Evolutionary conservation across 1,140 invertebrate species (phyloP).

Genomic region (Drosophila punjabiensis): DNA sequence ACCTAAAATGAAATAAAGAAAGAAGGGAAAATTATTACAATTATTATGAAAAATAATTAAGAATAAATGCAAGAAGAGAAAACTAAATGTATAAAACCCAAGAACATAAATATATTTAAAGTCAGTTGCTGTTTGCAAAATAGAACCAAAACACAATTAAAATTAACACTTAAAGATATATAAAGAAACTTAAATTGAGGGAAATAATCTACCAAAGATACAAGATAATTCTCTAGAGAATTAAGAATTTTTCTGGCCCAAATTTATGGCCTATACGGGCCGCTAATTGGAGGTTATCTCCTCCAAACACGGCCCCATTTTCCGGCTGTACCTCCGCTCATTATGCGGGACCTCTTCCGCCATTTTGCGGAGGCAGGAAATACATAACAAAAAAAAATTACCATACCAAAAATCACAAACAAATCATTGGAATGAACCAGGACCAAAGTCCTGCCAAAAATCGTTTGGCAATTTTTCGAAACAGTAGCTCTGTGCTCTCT

Average conservation of each 20-base stretch:
- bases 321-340: constrained; percentile 18
- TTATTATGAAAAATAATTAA: constrained; percentile 9
- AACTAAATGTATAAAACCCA: background rate
- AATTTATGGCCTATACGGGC: constrained; percentile 56
- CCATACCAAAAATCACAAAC: constrained; percentile 41
- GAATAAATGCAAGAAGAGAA: background rate
- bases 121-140: background rate
- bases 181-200: too few species aligned
- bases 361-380: constrained; percentile 12
- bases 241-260: background rate
- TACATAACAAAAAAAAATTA: constrained; percentile 13
- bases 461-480: constrained; percentile 5
- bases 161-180: background rate
- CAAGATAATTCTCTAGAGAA: background rate
- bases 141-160: background rate
- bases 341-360: constrained; percentile 61
- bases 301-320: background rate
- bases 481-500: constrained; percentile 18
- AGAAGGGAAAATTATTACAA: constrained; percentile 91
- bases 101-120: background rate
- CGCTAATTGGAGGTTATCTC: constrained; percentile 52
- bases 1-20: constrained; percentile 87
- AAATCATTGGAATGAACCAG: constrained; percentile 44
- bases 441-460: constrained; percentile 19
- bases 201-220: too few species aligned